Evolutionary conservation across 2,888 invertebrate species (phyloP), one percentile per base, ranked within the genome.

Genomic region (Latrodectus hesperus): DNA sequence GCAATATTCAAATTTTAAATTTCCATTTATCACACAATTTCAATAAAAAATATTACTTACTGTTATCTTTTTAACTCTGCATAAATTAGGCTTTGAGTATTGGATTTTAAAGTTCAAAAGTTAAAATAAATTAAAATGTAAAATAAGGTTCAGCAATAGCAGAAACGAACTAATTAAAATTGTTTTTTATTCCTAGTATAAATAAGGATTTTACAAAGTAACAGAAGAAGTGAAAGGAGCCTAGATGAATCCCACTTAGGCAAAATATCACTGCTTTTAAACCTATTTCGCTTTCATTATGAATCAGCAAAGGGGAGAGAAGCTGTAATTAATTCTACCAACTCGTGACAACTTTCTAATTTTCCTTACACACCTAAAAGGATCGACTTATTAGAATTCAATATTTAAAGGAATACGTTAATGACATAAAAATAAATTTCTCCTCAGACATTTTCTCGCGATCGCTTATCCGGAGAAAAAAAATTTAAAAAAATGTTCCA

Each of bases 361-460:
- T 87, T 87, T 77, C 86, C 86, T 38, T 77, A 87, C 86, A 87
- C 86, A 81, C 86, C 86, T 87, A 81, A 81, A 73, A 72, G 81
- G 72, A 87, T 87, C 81, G 86, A 87, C 86, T 87, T 87, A 87
- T 87, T 76, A 81, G 86, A 87, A 87, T 87, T 77, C 86, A 87
- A 87, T 87, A 87, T 87, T 87, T 87, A 87, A 87, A 87, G 77
- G 86, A 87, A 87, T 87, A 82, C 86, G 86, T 80, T 87, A 87
- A 87, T 75, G 80, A 81, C 86, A 87, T 87, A 87, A 82, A 85
- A 87, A 87, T 87, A 87, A 87, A 81, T 81, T 76, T 73, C 75
- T 64, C 52, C 71, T 51, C 73, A 80, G 76, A 80, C 79, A 86
- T 86, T 76, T 74, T 70, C 17, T 64, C 38, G 60, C 76, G 67